Conservation (phyloP, 2,888 invertebrate species). For the Phyto melanocephala region DNA sequence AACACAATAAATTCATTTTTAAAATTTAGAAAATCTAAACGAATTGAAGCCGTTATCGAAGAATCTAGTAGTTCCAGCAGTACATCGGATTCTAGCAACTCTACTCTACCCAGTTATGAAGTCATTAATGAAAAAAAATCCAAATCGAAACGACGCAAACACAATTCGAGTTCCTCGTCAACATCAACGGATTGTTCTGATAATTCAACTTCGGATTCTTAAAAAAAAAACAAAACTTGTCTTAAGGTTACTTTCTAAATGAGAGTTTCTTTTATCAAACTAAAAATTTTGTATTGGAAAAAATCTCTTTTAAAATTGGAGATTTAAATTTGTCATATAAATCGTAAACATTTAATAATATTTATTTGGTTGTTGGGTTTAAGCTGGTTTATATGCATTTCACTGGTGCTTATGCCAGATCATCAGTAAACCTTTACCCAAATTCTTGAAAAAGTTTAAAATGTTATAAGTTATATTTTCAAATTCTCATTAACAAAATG, state of each 20-base stretch:
- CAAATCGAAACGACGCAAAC: conserved; percentile 71
- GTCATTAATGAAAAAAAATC: conserved; percentile 75
- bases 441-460: no score
- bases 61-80: conserved; percentile 70
- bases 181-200: conserved; percentile 69
- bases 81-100: conserved; percentile 74
- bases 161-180: conserved; percentile 69
- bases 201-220: conserved; percentile 69
- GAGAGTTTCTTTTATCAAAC: background rate
- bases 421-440: no score
- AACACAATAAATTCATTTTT: no score
- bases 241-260: conserved; percentile 7
- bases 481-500: no score
- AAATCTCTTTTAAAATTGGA: conserved; percentile 38
- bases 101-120: conserved; percentile 77
- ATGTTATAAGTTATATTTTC: no score
- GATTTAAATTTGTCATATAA: conserved; percentile 38
- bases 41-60: conserved; percentile 76
- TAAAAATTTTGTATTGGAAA: conserved; percentile 33
- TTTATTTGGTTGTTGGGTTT: no score
- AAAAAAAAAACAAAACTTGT: conserved; percentile 18
- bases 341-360: conserved; percentile 1
- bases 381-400: no score
- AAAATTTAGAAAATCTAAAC: conserved; percentile 70
- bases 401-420: no score